Percentiles rank a stretch among this genome's conserved stretches.
These are phyloP conservation scores for Pleuronectes platessa DNA, from an alignment of 2,113 vertebrate species.

Conservation along the genomic window DNA sequence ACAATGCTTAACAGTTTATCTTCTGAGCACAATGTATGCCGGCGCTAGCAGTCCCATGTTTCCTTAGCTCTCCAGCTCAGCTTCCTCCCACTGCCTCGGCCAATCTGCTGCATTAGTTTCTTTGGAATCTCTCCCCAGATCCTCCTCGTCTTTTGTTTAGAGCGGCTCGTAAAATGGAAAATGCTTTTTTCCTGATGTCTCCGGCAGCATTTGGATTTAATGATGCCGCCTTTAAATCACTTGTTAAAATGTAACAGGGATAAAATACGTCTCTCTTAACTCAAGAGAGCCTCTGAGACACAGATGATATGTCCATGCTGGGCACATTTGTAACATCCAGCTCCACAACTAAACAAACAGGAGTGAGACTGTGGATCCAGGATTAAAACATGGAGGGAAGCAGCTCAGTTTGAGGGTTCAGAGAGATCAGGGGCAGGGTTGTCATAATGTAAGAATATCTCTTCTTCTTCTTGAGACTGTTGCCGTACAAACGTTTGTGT, in stretches of 20 bases:
- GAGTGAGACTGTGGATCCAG: constrained; percentile 3
- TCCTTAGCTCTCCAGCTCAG: neutral
- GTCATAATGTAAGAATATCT: neutral
- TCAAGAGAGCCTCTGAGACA: constrained; percentile 20
- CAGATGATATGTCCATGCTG: constrained; percentile 40
- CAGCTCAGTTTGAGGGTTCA: constrained; percentile 16
- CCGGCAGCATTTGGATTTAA: constrained; percentile 39
- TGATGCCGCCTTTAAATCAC: constrained; percentile 42
- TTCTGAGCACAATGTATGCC: neutral
- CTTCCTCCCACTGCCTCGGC: constrained; percentile 25
- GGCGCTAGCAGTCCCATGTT: neutral
- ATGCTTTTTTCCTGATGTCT: constrained; percentile 1
- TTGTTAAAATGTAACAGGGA: constrained; percentile 30
- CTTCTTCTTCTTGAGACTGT: no score
- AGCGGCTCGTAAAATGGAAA: constrained; percentile 20
- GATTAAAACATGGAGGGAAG: constrained; percentile 13
- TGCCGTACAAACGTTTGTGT: no score
- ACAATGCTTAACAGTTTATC: neutral
- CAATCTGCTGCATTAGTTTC: constrained; percentile 34
- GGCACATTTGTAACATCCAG: constrained; percentile 8
- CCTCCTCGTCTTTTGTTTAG: constrained; percentile 33
- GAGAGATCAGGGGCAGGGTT: neutral
- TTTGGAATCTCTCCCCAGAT: constrained; percentile 24
- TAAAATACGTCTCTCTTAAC: constrained; percentile 20
- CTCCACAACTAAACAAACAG: neutral